A percentile compares a stretch with the other conserved stretches of the same genome.
Conservation (phyloP, 2,797 vertebrate genomes). For the Ibycter americanus region DNA sequence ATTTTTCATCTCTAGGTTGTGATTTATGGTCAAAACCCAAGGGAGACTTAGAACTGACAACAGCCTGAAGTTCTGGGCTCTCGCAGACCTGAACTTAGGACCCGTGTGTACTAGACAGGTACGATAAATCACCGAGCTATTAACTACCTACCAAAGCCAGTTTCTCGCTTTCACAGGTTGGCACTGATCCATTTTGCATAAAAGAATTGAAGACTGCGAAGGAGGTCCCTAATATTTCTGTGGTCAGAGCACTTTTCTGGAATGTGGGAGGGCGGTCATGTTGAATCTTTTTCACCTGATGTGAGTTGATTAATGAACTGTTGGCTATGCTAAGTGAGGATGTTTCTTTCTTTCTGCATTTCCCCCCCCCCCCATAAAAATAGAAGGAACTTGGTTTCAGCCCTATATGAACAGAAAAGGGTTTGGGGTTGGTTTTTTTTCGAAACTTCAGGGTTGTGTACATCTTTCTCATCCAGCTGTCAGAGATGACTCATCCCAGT, state of each 20-base stretch:
- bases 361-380: neutral
- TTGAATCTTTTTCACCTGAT: neutral
- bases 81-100: slow-evolving; percentile 12
- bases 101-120: neutral
- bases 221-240: neutral
- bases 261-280: neutral
- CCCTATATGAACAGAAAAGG: neutral
- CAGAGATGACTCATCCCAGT: neutral
- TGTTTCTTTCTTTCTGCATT: neutral
- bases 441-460: neutral
- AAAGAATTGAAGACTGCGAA: neutral
- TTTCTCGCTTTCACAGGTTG: neutral
- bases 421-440: neutral
- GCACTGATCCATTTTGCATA: neutral
- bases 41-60: neutral
- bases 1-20: slow-evolving; percentile 21
- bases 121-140: slow-evolving; percentile 20
- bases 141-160: slow-evolving; percentile 7
- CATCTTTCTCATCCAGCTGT: neutral
- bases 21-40: slow-evolving; percentile 26
- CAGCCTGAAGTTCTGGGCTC: neutral
- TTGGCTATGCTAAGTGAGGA: neutral
- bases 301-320: slow-evolving; percentile 14
- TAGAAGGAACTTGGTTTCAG: neutral
- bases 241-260: neutral